A percentile compares a stretch with the other conserved stretches of the same genome.
Evolutionary conservation across 1,140 invertebrate genomes (phyloP).

Genomic region (Caenorhabditis elegans): DNA sequence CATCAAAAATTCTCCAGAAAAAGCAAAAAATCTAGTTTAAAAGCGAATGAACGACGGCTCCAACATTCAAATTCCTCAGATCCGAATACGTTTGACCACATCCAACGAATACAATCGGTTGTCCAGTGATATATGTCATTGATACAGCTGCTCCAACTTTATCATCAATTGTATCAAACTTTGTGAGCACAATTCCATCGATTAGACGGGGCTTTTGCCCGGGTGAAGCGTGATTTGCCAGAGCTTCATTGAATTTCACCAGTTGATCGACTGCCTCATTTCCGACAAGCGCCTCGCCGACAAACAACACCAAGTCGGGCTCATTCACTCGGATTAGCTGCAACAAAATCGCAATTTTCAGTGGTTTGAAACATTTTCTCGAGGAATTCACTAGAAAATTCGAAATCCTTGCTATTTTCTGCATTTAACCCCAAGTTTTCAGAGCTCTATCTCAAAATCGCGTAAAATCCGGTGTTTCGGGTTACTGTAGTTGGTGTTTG

Average conservation of each 20-base stretch:
- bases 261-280: constrained; percentile 99
- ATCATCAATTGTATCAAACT: constrained; percentile 99
- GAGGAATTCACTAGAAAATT: neutral
- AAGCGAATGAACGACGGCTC: constrained; percentile 90
- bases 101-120: constrained; percentile 98
- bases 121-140: constrained; percentile 99
- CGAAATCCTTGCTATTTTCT: too few species aligned
- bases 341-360: too few species aligned
- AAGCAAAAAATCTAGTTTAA: constrained; percentile 81
- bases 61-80: constrained; percentile 91
- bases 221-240: constrained; percentile 71
- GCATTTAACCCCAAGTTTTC: too few species aligned
- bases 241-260: constrained; percentile 92
- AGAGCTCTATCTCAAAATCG: too few species aligned
- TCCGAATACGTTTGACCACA: constrained; percentile 99
- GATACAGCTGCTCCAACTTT: constrained; percentile 99
- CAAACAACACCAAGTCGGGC: constrained; percentile 95
- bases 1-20: too few species aligned
- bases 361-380: neutral
- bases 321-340: constrained; percentile 82
- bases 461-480: too few species aligned
- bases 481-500: too few species aligned
- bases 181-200: constrained; percentile 95
- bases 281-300: constrained; percentile 97
- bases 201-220: constrained; percentile 82